Evolutionary conservation across 2,113 vertebrate genomes (phyloP), one percentile per base, ranked within the genome.

Genomic region (Nanorana parkeri): DNA sequence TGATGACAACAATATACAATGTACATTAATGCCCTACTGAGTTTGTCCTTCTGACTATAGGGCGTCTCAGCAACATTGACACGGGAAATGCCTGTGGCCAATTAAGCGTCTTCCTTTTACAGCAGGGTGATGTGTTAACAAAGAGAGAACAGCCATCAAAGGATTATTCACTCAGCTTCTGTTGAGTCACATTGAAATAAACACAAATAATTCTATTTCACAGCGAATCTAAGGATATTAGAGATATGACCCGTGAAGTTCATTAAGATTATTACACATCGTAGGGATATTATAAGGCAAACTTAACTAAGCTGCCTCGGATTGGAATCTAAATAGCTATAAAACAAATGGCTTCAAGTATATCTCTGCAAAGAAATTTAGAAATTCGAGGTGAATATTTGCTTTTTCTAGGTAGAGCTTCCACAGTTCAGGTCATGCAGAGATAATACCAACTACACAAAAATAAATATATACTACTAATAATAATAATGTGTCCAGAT

Each of bases 181-280:
- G 78, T 69, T 80, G 54, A 60, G 32, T 80, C 32, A 80, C 67
- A 80, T 60, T 56, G 54, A 26, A 68, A 80, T 69, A 69, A 80
- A 61, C 54, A 69, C 78, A 80, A 61, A 69, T 68, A 61, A 69
- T 69, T 36, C 54, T 51, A 69, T 69, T 68, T 36, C 19, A 65
- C 66, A 58, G 15, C 21, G 51, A 80, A 16, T 60, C 55, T 26
- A 69, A 51, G n/a, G 47, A 67, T 5, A n/a, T n/a, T 8, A 8
- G 58, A 32, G 26, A 36, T 52, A 58, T 68, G 65, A 79, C 28
- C 77, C 77, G 51, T 56, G 65, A 79, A 68, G 77, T 15, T 68
- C 66, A 68, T 68, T 61, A 41, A 58, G 29, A 55, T 58, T 32
- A 58, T 3, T 21, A 24, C 19, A 36, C 55, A 74, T 28, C 16